A percentile compares a stretch with the other conserved stretches of the same genome.
Evolutionary conservation across 2,888 invertebrate species (phyloP).

Genomic region (Dermolepida albohirtum): DNA sequence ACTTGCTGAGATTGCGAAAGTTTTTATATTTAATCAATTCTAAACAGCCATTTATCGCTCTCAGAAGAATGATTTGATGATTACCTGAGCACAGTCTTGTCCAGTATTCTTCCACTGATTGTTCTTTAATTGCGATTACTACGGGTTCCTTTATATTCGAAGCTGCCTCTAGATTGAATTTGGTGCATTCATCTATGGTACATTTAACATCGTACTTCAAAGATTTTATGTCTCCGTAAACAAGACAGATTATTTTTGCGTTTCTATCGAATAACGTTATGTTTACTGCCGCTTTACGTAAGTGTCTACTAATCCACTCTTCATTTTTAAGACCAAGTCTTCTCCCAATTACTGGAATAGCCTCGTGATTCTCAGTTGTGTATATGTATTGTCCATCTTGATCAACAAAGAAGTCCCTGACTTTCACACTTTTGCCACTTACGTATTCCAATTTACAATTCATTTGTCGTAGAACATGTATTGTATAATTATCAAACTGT

Average conservation of each 20-base stretch:
- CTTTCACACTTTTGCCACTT: background rate
- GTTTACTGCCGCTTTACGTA: background rate
- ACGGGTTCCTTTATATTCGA: background rate
- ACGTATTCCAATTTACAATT: constrained; percentile 1
- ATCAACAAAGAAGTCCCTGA: background rate
- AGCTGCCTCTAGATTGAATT: background rate
- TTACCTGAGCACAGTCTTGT: background rate
- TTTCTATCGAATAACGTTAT: background rate
- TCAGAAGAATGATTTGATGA: background rate
- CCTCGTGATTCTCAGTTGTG: background rate
- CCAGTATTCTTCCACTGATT: constrained; percentile 17
- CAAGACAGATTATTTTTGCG: background rate
- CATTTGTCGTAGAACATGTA: background rate
- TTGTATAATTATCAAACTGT: background rate
- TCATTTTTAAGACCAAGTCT: background rate
- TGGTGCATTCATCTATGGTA: background rate
- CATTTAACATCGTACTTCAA: constrained; percentile 3
- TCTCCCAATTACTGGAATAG: constrained; percentile 3
- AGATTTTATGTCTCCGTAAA: constrained; percentile 1
- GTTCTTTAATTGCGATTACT: background rate
- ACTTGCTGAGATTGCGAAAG: background rate
- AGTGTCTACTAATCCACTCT: constrained; percentile 13
- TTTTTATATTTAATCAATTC: constrained; percentile 19
- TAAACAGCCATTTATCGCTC: background rate
- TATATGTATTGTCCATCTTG: background rate